Evolutionary conservation across 1,140 invertebrate species (phyloP), one percentile per base, ranked within the genome.

Genomic region (Drosophila lacteicornis): DNA sequence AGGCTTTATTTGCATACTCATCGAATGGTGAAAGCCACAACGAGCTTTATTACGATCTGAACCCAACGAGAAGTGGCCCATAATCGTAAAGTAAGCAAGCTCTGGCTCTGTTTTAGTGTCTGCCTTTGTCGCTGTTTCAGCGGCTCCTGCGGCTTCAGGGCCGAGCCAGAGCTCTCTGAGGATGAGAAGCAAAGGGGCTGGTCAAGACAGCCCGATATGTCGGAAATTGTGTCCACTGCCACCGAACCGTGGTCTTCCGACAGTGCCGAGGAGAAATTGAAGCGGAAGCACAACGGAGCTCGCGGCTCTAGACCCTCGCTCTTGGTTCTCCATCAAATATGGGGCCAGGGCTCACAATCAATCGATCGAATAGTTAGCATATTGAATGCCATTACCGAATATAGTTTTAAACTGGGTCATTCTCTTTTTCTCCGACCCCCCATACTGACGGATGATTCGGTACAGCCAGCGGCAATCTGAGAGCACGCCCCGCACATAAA

Each of bases 21-120:
- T 87, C 65, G 76, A 87, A 87, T 67, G 70, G 19, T 80, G 80
- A 87, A 87, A 77, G 83, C 75, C 80, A 66, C 78, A 78, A 80
- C 53, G 43, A 82, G 59, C 55, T 69, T 71, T 70, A 81, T 81
- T 81, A 81, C 70, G 58, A 51, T 46, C 38, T 40, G 49, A 58
- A 57, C 49, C 59, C 79, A 51, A 51, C 62, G 30, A 49, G 56
- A 56, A 50, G 33, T 43, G 79, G 51, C 51, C 58, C 67, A 87
- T 87, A 83, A 87, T 80, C 83, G 80, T 87, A 80, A 80, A 86
- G 59, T 66, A 67, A 70, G 75, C 57, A 83, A 70, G 79, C 71
- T 65, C 47, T 58, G 56, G 25, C 73, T 59, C 36, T 47, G 49
- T 70, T 60, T 61, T 9, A 17, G 6, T 12, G 17, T 50, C 55